Base-by-base conservation (phyloP, 2,888 invertebrate species). In the Archips xylosteana region DNA sequence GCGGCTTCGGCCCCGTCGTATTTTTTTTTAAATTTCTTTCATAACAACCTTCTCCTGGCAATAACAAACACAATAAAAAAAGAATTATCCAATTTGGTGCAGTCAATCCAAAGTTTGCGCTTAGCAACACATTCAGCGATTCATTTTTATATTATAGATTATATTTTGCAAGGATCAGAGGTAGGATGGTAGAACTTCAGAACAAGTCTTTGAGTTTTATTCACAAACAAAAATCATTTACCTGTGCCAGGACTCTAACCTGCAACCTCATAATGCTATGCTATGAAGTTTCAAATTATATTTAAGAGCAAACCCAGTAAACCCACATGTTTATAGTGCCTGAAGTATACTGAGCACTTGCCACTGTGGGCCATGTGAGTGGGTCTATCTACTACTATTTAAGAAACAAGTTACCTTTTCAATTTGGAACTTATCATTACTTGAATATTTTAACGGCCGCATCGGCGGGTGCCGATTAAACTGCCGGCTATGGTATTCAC, bases 401-500 rank as follows among this genome's bases (percentile, higher is more conserved):
- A 13, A 63, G 60, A 36, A 36, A n/a, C 36, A 60, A 13, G 23
- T 63, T 63, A 63, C 63, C 45, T 63, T 63, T 60, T 42, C 13
- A 0, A 63, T 34, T 65, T 51, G 15, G 51, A 51, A 12, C 15
- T 65, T 65, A 65, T 65, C n/a, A 51, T 51, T 65, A 49, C 45
- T 62, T 42, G 62, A 62, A 62, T 45, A 62, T 57, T 23, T 62
- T 63, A 51, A 36, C 9, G 15, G n/a, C 65, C 51, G 15, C 47
- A 67, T 75, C 71, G 59, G 75, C n/a, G 15, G 76, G 70, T 63
- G 64, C 71, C 47, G 75, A 70, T 39, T 61, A 73, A 63, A 60
- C 76, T 47, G 67, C 74, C 75, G 57, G 76, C 62, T 77, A 77
- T 67, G 68, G 71, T 42, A 75, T 77, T 76, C 77, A 80, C 76